Percentiles rank a stretch among this genome's conserved stretches.
phyloP scores from a whole-genome alignment of 23 tunicate genomes.

The Phallusia fumigata region DNA sequence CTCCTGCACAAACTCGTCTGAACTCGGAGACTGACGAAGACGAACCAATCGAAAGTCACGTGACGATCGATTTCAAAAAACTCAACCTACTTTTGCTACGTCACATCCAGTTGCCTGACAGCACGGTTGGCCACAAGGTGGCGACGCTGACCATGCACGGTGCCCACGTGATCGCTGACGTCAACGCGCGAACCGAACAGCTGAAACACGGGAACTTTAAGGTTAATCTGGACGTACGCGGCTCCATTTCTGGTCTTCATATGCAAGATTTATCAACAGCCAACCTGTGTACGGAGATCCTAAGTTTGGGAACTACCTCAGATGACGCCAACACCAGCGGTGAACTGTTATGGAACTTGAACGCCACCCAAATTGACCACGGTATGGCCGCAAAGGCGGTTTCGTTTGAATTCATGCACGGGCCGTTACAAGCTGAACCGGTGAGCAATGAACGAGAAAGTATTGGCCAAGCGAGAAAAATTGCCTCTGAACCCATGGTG shows the following conservation, averaged over 20 bases:
- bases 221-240: conserved; percentile 29
- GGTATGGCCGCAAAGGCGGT: conserved; percentile 10
- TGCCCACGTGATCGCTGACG: conserved; percentile 39
- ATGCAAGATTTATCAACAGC: conserved; percentile 71
- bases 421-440: background rate
- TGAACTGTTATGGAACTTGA: background rate
- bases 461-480: background rate
- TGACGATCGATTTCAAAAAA: conserved; percentile 61
- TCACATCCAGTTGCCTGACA: conserved; percentile 40
- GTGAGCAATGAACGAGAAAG: background rate
- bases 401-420: conserved; percentile 27
- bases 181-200: background rate
- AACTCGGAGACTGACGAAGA: conserved; percentile 11
- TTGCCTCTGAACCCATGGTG: conserved; percentile 8
- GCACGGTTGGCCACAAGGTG: conserved; percentile 57
- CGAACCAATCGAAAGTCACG: conserved; percentile 22
- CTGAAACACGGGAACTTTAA: background rate
- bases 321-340: background rate
- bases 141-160: conserved; percentile 87
- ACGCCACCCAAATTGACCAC: background rate
- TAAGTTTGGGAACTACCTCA: conserved; percentile 40
- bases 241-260: conserved; percentile 67
- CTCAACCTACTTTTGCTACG: conserved; percentile 73
- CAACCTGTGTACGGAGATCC: conserved; percentile 25
- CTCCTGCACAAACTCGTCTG: background rate